A percentile compares a stretch with the other conserved stretches of the same genome.
Evolutionary conservation across 2,113 vertebrate species (phyloP).

Genomic region (Lophotis ruficrista): DNA sequence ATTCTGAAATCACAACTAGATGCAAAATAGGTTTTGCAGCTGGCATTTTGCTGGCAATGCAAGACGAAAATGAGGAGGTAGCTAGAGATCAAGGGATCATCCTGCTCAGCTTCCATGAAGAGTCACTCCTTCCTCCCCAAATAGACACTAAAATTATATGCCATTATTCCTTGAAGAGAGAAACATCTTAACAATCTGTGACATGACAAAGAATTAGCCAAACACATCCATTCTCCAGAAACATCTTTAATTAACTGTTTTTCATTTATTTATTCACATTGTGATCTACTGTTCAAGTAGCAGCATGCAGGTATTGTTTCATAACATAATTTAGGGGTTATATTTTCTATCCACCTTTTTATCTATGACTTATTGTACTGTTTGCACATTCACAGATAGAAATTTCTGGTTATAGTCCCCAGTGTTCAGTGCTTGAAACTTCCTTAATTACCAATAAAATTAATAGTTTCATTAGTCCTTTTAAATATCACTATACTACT

Average conservation of each 20-base stretch:
- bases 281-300: neutral
- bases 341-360: neutral
- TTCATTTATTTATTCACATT: slow-evolving; percentile 21
- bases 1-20: slow-evolving; percentile 72
- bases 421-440: neutral
- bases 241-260: neutral
- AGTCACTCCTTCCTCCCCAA: slow-evolving; percentile 52
- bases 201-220: slow-evolving; percentile 1
- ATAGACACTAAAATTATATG: slow-evolving; percentile 48
- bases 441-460: neutral
- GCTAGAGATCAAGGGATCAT: slow-evolving; percentile 62
- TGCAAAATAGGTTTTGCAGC: slow-evolving; percentile 69
- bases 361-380: neutral
- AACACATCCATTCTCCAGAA: neutral
- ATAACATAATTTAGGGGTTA: neutral
- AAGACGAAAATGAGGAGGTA: slow-evolving; percentile 65
- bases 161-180: slow-evolving; percentile 25
- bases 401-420: neutral
- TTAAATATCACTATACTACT: neutral
- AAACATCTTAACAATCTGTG: slow-evolving; percentile 28
- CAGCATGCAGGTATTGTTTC: neutral
- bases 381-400: neutral
- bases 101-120: slow-evolving; percentile 51
- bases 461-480: neutral
- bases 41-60: slow-evolving; percentile 72